Evolutionary conservation across 2,113 vertebrate species (phyloP).

Genomic region (Junco hyemalis): DNA sequence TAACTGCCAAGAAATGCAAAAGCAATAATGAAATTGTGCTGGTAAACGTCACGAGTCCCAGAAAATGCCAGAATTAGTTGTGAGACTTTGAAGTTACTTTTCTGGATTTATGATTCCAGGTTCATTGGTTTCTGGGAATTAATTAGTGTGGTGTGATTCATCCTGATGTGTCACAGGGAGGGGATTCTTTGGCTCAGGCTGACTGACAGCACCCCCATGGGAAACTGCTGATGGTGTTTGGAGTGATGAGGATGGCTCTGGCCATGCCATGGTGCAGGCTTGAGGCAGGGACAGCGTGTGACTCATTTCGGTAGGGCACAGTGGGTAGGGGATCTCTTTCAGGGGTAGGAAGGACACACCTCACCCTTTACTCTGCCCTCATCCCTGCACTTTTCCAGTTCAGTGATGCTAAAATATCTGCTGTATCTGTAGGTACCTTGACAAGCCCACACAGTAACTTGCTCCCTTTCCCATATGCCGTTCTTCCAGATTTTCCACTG

Average conservation of each 20-base stretch:
- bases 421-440: neutral
- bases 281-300: neutral
- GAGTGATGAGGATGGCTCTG: neutral
- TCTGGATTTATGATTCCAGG: neutral
- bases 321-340: neutral
- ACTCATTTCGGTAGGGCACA: neutral
- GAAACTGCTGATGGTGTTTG: neutral
- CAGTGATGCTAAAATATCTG: neutral
- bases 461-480: neutral
- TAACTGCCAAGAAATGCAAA: neutral
- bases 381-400: no score
- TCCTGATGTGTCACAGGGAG: neutral
- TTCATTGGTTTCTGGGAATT: neutral
- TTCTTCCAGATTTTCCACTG: neutral
- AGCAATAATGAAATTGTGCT: neutral
- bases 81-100: neutral
- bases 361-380: neutral
- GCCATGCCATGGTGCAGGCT: neutral
- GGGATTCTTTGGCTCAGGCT: neutral
- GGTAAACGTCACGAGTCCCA: neutral
- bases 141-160: neutral
- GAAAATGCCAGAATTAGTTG: neutral
- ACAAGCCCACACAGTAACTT: neutral
- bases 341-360: neutral
- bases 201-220: neutral